Evolutionary conservation across 2,888 invertebrate species (phyloP).

Genomic region (Globia sparganii): DNA sequence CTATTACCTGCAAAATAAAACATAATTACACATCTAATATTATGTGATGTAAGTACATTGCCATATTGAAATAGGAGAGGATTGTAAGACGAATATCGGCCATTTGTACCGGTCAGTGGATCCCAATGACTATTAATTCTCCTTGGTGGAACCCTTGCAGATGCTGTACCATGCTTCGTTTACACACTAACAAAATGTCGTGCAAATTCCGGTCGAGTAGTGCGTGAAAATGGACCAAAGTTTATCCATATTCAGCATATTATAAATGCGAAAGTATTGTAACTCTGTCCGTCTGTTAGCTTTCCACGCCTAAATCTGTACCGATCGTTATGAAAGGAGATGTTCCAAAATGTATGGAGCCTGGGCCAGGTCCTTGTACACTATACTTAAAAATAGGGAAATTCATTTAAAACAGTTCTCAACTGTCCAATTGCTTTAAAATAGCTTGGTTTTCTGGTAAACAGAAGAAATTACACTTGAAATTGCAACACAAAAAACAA

Average conservation of each 20-base stretch:
- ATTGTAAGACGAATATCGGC: conserved; percentile 76
- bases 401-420: too few relatives aligned
- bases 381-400: too few relatives aligned
- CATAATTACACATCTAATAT: background rate
- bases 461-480: too few relatives aligned
- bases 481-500: too few relatives aligned
- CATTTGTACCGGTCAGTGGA: conserved; percentile 80
- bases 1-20: background rate
- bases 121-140: too few relatives aligned
- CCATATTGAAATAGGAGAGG: conserved; percentile 78
- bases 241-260: background rate
- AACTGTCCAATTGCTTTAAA: too few relatives aligned
- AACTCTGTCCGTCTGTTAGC: background rate
- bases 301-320: background rate
- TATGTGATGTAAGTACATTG: conserved; percentile 40
- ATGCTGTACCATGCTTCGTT: conserved; percentile 54
- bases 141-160: conserved; percentile 75
- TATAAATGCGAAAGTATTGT: background rate
- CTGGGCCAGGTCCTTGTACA: too few relatives aligned
- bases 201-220: conserved; percentile 15
- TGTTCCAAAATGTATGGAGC: too few relatives aligned
- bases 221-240: background rate
- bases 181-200: conserved; percentile 20
- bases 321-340: background rate
- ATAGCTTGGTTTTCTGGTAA: too few relatives aligned